Evolutionary conservation across 2,113 vertebrate genomes (phyloP).

Genomic region (Sminthopsis crassicaudata): DNA sequence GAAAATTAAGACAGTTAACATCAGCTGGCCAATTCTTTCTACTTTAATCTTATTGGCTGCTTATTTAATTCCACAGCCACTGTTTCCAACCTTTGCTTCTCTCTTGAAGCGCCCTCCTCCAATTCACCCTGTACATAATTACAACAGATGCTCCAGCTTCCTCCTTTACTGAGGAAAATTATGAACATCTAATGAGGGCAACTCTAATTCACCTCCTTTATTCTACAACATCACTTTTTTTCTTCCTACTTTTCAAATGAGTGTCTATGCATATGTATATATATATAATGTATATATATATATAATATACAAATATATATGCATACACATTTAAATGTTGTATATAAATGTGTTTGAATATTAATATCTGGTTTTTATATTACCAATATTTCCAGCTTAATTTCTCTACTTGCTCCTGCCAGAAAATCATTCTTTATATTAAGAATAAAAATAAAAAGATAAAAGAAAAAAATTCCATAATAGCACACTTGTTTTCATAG

Average conservation of each 20-base stretch:
- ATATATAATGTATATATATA: too few species aligned
- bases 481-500: not conserved
- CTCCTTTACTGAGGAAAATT: not conserved
- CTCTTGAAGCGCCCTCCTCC: not conserved
- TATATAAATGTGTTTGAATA: not conserved
- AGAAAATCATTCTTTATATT: not conserved
- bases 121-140: not conserved
- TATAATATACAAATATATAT: too few species aligned
- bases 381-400: not conserved
- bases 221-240: not conserved
- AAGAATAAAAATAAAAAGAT: not conserved
- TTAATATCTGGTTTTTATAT: not conserved
- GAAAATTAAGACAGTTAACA: not conserved
- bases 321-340: not conserved
- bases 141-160: not conserved
- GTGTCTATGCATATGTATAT: too few species aligned
- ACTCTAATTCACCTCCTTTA: not conserved
- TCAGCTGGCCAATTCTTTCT: not conserved
- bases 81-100: not conserved
- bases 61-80: not conserved
- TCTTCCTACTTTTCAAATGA: not conserved
- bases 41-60: not conserved
- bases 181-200: not conserved
- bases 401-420: not conserved
- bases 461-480: not conserved